These are phyloP conservation scores for Meteorus colon DNA, from an alignment of 2,888 invertebrate species.

Conservation along the genomic window DNA sequence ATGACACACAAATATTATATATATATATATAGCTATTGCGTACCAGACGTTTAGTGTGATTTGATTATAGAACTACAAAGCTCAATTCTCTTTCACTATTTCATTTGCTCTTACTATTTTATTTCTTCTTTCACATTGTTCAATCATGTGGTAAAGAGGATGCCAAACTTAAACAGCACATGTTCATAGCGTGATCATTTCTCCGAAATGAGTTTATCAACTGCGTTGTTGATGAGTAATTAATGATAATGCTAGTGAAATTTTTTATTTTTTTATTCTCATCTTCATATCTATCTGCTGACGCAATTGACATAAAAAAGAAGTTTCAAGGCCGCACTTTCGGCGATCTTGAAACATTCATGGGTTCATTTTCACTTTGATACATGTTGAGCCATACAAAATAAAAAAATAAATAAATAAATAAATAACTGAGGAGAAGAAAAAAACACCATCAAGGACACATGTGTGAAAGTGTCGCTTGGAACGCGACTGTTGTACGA, in stretches of 20 bases:
- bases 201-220: slow-evolving; percentile 12
- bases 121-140: neutral
- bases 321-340: slow-evolving; percentile 25
- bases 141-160: neutral
- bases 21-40: neutral
- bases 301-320: neutral
- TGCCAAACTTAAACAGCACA: neutral
- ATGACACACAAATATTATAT: slow-evolving; percentile 18
- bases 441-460: slow-evolving; percentile 17
- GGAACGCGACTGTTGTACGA: slow-evolving; percentile 25
- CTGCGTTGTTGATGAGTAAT: neutral
- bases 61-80: neutral
- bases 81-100: neutral
- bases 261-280: neutral
- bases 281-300: neutral
- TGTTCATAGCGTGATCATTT: neutral
- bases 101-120: neutral
- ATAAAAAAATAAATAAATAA: neutral
- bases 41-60: neutral
- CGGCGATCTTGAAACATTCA: slow-evolving; percentile 27
- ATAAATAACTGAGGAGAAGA: neutral
- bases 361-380: slow-evolving; percentile 28
- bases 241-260: neutral
- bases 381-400: neutral
- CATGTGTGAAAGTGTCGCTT: slow-evolving; percentile 5